phyloP scores from a whole-genome alignment of 2,888 invertebrate genomes.

The Pristionchus maxplancki region DNA sequence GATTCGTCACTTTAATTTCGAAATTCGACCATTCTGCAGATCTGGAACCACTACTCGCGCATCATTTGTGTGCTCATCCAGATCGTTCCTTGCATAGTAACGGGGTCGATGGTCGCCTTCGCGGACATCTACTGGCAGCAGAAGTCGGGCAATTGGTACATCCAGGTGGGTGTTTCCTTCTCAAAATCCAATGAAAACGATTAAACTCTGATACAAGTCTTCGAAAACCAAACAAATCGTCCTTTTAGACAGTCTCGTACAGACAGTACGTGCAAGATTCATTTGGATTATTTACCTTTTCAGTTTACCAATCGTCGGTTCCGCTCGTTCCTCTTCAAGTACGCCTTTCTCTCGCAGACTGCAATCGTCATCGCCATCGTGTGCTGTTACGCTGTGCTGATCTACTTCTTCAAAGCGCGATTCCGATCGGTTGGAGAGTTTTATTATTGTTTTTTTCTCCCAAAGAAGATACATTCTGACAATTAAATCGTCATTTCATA shows the following conservation, averaged over 20 bases:
- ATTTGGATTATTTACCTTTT: no score
- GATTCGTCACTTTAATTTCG: no score
- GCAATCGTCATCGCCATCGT: not conserved
- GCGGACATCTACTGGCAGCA: constrained; percentile 13
- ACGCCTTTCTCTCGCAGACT: not conserved
- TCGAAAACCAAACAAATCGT: no score
- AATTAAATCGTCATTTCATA: no score
- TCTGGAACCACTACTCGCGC: constrained; percentile 1
- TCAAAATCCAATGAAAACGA: not conserved
- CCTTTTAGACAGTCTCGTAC: no score
- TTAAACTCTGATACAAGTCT: no score
- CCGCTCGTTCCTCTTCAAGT: constrained; percentile 11
- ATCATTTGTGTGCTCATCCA: constrained; percentile 1
- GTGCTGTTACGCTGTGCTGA: not conserved
- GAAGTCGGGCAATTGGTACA: constrained; percentile 13
- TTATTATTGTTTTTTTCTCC: no score
- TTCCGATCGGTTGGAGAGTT: not conserved
- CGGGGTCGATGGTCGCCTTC: not conserved
- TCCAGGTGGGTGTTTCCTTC: not conserved
- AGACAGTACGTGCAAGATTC: no score
- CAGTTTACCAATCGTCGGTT: not conserved
- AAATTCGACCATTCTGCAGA: not conserved
- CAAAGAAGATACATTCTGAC: no score
- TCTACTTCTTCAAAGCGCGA: constrained; percentile 33
- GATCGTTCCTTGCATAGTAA: not conserved